Base-by-base conservation (phyloP, 2,888 invertebrate genomes). In the Galeopsomyia nigrocyanea region DNA sequence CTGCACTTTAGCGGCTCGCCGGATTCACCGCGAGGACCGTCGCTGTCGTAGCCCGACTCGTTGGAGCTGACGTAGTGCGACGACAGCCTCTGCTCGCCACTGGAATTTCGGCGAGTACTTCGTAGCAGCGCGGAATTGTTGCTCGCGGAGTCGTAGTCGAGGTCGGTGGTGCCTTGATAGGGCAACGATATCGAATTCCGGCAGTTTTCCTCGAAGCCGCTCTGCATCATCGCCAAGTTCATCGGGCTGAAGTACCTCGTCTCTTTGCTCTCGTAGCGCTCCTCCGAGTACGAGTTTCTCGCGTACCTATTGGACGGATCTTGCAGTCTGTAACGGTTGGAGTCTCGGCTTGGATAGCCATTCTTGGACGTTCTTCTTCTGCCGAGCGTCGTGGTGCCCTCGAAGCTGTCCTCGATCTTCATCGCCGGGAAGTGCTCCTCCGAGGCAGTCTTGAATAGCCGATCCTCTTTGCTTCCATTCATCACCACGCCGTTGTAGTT, bases 21-120 rank as follows among this genome's bases (percentile, higher is more conserved):
- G 6, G 82, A 84, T 62, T 82, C 84, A 5, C 86, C 83, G 0
- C 84, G 78, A 0, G 85, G 89, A 65, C 93, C 92, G 83, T 94
- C 94, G 85, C 94, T 94, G 82, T 94, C 94, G 83, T 94, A 94
- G 55, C 94, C 94, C 62, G 94, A 94, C 87, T 94, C 94, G 85
- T 94, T 94, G 58, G 94, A 94, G 86, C 94, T 93, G 63, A 94
- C 91, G 85, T 93, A 93, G 87, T 92, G 86, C n/a, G 84, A 84
- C 2, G 86, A 86, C 22, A 86, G 70, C 74, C 86, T 81, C 73
- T 93, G 82, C 68, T 86, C 86, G 17, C 83, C 79, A 58, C 81
- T 81, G 0, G 83, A 84, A 71, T 78, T 46, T 79, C 78, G 26
- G 79, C 74, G 76, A 57, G 21, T 60, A 69, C 14, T 64, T 66